Percentiles rank a stretch among this genome's conserved stretches.
Conservation (phyloP, 2,888 invertebrate genomes). For the Tenthredo scrophulariae region DNA sequence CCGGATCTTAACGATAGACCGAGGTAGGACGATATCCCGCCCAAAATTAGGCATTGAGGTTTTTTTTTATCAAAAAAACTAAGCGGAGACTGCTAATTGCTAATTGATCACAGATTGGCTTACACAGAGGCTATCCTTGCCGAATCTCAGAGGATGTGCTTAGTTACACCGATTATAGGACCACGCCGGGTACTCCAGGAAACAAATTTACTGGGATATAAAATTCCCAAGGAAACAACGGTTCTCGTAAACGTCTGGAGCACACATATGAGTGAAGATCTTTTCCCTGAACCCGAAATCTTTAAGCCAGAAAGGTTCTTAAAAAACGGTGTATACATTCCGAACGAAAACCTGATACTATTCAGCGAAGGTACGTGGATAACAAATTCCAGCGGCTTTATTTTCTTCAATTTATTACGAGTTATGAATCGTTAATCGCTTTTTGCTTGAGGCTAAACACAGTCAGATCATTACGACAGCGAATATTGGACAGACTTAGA, state of each 20-base stretch:
- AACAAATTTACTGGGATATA: conserved; percentile 80
- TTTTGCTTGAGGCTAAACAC: neutral
- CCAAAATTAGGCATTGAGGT: neutral
- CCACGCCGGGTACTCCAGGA: conserved; percentile 80
- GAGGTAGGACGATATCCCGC: conserved; percentile 72
- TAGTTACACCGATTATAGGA: conserved; percentile 78
- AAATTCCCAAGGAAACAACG: conserved; percentile 80
- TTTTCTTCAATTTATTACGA: neutral
- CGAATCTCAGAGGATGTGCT: conserved; percentile 78
- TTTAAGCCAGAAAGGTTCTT: conserved; percentile 85
- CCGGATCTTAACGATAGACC: conserved; percentile 78
- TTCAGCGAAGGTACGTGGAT: conserved; percentile 77
- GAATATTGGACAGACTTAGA: conserved; percentile 69
- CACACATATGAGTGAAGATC: conserved; percentile 80
- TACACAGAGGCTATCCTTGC: conserved; percentile 78
- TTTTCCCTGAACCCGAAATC: conserved; percentile 82
- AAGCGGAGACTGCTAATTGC: neutral
- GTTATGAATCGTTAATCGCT: neutral
- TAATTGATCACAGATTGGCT: conserved; percentile 73
- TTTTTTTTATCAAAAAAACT: neutral
- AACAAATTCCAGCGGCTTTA: neutral
- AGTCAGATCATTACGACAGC: neutral
- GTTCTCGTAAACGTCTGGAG: conserved; percentile 80
- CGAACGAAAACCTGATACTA: conserved; percentile 71
- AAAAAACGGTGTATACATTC: conserved; percentile 66